Conservation (phyloP, 2,888 invertebrate species). For the Nemotelus nigrinus region DNA sequence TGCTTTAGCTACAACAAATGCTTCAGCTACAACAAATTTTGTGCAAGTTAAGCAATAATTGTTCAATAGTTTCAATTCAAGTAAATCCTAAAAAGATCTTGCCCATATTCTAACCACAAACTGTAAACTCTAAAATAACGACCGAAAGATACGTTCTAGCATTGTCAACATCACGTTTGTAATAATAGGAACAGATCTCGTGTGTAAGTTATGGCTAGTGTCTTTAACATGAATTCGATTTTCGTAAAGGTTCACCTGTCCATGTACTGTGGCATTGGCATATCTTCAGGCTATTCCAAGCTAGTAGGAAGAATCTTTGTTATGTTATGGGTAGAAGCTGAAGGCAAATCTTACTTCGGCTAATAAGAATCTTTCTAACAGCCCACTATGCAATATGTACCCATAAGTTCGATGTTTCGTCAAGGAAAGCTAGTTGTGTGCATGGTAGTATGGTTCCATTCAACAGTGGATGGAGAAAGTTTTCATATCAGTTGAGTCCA, state of each 20-base stretch:
- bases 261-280: conserved; percentile 5
- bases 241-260: conserved; percentile 44
- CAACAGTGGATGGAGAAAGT: neutral
- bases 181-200: conserved; percentile 36
- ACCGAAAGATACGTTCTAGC: conserved; percentile 34
- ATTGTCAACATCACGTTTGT: conserved; percentile 49
- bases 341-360: neutral
- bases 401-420: neutral
- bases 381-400: conserved; percentile 4
- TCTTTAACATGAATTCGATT: conserved; percentile 35
- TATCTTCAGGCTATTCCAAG: conserved; percentile 5
- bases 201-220: conserved; percentile 44
- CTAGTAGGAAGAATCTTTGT: conserved; percentile 8
- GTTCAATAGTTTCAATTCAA: neutral
- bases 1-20: neutral
- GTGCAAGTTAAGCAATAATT: neutral
- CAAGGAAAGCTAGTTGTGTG: too few species aligned
- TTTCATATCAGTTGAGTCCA: neutral
- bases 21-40: neutral
- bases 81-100: neutral
- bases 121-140: neutral
- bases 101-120: conserved; percentile 7
- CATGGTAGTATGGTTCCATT: too few species aligned
- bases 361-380: conserved; percentile 10
- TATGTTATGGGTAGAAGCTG: neutral